Evolutionary conservation across 2,888 invertebrate species (phyloP).

Genomic region (Megalurothrips usitatus): DNA sequence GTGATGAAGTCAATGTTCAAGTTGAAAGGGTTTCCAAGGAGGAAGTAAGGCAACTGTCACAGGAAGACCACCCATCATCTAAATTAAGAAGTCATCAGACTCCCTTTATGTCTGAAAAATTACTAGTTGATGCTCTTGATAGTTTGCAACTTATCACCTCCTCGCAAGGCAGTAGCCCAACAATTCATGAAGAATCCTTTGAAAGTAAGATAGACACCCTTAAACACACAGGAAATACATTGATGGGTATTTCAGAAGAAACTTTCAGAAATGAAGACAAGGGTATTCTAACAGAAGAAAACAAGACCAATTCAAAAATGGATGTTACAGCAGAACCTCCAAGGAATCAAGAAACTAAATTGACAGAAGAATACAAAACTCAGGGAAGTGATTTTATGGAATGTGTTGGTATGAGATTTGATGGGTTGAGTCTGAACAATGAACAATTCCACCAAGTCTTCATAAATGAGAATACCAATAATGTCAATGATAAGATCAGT

Average conservation of each 20-base stretch:
- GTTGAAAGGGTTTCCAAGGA: neutral
- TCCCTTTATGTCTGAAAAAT: neutral
- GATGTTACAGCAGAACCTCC: neutral
- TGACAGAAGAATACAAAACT: too few relatives aligned
- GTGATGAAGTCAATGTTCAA: neutral
- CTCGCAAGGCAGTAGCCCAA: neutral
- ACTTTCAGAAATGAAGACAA: neutral
- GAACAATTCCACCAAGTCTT: too few relatives aligned
- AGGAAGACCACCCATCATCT: neutral
- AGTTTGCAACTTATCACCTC: neutral
- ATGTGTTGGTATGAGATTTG: too few relatives aligned
- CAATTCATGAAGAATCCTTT: neutral
- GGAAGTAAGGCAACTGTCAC: constrained; percentile 38
- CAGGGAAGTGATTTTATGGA: too few relatives aligned
- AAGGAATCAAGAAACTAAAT: neutral
- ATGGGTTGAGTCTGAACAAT: too few relatives aligned
- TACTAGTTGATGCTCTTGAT: neutral
- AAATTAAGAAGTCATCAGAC: neutral
- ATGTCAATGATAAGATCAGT: neutral
- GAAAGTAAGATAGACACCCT: neutral
- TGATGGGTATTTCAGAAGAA: neutral
- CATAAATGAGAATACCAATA: neutral
- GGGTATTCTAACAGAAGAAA: neutral
- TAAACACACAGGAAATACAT: too few relatives aligned
- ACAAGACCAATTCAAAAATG: neutral